Evolutionary conservation across 2,888 invertebrate genomes (phyloP), one percentile per base, ranked within the genome.

Genomic region (Terebella lapidaria): DNA sequence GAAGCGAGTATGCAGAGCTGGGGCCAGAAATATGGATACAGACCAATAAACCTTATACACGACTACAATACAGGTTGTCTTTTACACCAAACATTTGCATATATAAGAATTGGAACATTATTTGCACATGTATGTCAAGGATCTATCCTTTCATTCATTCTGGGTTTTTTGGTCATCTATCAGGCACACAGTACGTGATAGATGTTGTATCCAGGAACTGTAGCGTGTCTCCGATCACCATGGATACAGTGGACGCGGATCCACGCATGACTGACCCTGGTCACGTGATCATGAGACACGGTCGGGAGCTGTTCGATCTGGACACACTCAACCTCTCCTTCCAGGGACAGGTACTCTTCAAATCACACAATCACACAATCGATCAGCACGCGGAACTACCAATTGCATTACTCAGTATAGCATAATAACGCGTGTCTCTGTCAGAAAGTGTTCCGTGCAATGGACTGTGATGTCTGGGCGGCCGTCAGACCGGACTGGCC

Each of bases 211-310:
- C 10, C 18, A 22, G 22, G 22, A 49, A 49, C 49, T 49, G 49
- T 24, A 49, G 18, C 49, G 15, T 49, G 24, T 10, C 10, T 5
- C 15, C 18, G 24, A 10, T 49, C 18, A 10, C 49, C 5, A 5
- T 49, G 49, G 24, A 49, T 24, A 49, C 49, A 5, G 18, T 49
- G 49, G 49, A 49, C 22, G 49, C 49, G 5, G 49, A 49, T 22
- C 49, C 10, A 10, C 10, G 22, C 5, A 10, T 49, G 49, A n/a
- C 5, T 49, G 49, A 49, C 24, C 49, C 22, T 5, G 24, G 22
- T 49, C 49, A 49, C 22, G 49, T 49, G 49, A 49, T 49, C 18
- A 49, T 49, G 49, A 49, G 49, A 49, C 49, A 49, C 49, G 49
- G 49, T 5, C 22, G 18, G 5, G 49, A 49, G 5, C 49, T 49